Conservation (phyloP, 2,888 invertebrate species). For the Eupeodes luniger region DNA sequence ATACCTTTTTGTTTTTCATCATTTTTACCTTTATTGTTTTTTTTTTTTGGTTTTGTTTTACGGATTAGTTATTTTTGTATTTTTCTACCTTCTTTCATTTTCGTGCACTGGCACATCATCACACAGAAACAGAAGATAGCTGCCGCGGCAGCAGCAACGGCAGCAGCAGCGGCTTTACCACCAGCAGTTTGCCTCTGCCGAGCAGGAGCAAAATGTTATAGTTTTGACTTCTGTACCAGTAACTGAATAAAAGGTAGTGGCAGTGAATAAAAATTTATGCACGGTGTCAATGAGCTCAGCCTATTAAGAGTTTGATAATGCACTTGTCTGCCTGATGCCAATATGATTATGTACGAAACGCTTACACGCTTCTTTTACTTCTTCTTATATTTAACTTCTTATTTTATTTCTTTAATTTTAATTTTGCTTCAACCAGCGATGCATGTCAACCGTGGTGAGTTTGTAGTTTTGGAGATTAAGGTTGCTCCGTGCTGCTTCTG, state of each 20-base stretch:
- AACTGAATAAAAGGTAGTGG: slow-evolving; percentile 76
- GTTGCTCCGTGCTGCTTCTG: slow-evolving; percentile 24
- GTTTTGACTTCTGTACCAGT: slow-evolving; percentile 76
- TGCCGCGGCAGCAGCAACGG: slow-evolving; percentile 54
- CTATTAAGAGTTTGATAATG: slow-evolving; percentile 76
- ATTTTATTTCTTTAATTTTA: not conserved
- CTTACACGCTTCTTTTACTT: slow-evolving; percentile 34
- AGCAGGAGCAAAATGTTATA: slow-evolving; percentile 76
- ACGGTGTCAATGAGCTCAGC: slow-evolving; percentile 76
- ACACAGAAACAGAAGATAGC: slow-evolving; percentile 37
- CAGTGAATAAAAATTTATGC: slow-evolving; percentile 76
- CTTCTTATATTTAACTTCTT: not conserved
- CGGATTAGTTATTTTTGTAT: slow-evolving; percentile 50
- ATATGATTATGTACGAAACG: slow-evolving; percentile 64
- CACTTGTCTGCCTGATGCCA: slow-evolving; percentile 74
- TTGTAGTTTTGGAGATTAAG: slow-evolving; percentile 72
- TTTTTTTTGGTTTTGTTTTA: slow-evolving; percentile 35
- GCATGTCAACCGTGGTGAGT: slow-evolving; percentile 69
- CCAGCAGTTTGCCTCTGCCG: slow-evolving; percentile 71
- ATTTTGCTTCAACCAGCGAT: slow-evolving; percentile 43
- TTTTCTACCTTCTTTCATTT: slow-evolving; percentile 57
- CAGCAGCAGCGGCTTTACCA: slow-evolving; percentile 63
- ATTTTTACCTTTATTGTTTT: slow-evolving; percentile 38
- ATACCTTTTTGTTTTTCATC: slow-evolving; percentile 38
- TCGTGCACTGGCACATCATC: slow-evolving; percentile 55